These are phyloP conservation scores for Macrotus californicus DNA, from an alignment of 2,113 vertebrate genomes.

Conservation along the genomic window DNA sequence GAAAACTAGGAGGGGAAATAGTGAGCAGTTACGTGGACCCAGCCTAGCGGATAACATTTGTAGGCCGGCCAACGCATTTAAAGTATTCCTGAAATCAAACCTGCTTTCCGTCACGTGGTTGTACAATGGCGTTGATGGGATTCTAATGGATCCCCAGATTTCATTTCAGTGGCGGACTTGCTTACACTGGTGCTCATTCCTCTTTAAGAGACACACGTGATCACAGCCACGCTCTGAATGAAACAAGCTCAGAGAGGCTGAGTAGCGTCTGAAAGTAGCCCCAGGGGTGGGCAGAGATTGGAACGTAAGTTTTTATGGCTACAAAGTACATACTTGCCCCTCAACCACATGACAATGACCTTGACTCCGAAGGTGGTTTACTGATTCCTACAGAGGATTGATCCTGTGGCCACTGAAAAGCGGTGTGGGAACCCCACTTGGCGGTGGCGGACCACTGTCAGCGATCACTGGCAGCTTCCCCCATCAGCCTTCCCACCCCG, in stretches of 20 bases:
- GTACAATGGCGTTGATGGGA: not conserved
- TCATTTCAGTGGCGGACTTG: not conserved
- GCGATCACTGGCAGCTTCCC: conserved; percentile 34
- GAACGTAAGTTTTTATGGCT: not conserved
- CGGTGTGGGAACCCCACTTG: not conserved
- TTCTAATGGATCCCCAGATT: not conserved
- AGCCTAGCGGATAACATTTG: not conserved
- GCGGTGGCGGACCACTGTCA: not conserved
- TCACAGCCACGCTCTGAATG: fast-evolving
- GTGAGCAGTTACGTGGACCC: not conserved
- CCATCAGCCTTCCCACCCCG: not conserved
- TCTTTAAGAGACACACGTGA: not conserved
- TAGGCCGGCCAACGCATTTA: not conserved
- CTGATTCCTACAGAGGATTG: not conserved
- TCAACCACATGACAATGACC: not conserved
- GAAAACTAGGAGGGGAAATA: not conserved
- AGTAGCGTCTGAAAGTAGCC: too few species aligned
- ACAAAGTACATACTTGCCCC: not conserved
- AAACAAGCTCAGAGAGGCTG: not conserved
- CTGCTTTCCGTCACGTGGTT: not conserved
- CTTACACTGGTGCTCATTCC: not conserved
- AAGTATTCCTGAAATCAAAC: not conserved
- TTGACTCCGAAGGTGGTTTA: not conserved
- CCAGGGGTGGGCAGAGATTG: not conserved
- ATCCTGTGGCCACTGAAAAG: fast-evolving